phyloP scores from a whole-genome alignment of 1,140 invertebrate genomes.

The Fopius arisanus region DNA sequence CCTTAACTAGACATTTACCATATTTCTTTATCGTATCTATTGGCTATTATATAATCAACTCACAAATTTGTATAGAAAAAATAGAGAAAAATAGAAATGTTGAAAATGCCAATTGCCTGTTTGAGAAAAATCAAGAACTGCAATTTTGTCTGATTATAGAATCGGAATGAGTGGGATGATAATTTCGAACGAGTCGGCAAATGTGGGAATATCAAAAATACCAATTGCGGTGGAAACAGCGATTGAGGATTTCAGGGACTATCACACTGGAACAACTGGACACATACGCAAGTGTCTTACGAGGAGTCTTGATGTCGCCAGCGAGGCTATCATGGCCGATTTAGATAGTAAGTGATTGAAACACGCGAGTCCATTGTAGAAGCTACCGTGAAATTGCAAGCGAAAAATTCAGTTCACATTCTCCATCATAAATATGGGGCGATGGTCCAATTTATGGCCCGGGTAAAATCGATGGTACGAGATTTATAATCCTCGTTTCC shows the following conservation, averaged over 20 bases:
- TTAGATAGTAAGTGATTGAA: slow-evolving; percentile 68
- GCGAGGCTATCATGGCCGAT: slow-evolving; percentile 69
- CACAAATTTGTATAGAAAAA: too few species aligned
- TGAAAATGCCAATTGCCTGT: too few species aligned
- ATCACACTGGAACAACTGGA: slow-evolving; percentile 67
- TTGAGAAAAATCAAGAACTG: too few species aligned
- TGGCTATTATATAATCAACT: too few species aligned
- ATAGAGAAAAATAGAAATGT: too few species aligned
- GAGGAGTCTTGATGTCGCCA: slow-evolving; percentile 68
- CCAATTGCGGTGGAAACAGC: slow-evolving; percentile 66
- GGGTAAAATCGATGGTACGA: slow-evolving; percentile 1
- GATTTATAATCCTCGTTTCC: neutral
- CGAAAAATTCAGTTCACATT: slow-evolving; percentile 35
- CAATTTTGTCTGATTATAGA: too few species aligned
- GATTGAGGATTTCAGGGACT: slow-evolving; percentile 69
- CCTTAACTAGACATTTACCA: too few species aligned
- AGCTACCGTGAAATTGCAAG: neutral
- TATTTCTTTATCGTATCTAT: too few species aligned
- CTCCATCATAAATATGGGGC: slow-evolving; percentile 28
- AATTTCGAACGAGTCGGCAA: slow-evolving; percentile 65
- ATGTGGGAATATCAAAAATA: slow-evolving; percentile 64
- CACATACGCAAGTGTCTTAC: slow-evolving; percentile 70
- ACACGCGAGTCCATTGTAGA: neutral
- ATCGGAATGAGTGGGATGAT: slow-evolving; percentile 25
- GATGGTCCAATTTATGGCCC: neutral